phyloP scores from a whole-genome alignment of 2,797 vertebrate genomes.

The Novumbra hubbsi region DNA sequence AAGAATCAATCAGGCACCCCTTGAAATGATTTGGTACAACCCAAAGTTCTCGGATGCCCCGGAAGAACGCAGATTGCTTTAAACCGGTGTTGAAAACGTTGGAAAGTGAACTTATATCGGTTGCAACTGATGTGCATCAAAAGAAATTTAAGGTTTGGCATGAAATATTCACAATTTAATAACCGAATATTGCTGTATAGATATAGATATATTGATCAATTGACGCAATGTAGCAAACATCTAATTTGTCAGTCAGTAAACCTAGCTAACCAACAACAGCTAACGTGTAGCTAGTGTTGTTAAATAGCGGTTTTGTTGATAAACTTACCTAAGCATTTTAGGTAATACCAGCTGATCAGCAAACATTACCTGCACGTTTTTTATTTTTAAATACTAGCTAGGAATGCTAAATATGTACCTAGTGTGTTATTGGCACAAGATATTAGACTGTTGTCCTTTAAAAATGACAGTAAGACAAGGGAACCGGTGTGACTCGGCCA shows the following conservation, averaged over 20 bases:
- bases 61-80: slow-evolving; percentile 47
- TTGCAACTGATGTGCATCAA: slow-evolving; percentile 5
- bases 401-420: too few species aligned
- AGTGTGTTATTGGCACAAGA: too few species aligned
- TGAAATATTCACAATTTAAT: background rate
- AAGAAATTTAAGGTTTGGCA: slow-evolving; percentile 25
- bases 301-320: background rate
- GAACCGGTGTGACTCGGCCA: too few species aligned
- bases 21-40: background rate
- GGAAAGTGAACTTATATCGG: background rate
- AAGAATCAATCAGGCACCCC: background rate
- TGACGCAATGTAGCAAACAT: background rate
- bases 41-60: slow-evolving; percentile 17
- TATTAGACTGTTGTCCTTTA: too few species aligned
- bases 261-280: background rate
- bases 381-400: too few species aligned
- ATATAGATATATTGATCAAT: background rate
- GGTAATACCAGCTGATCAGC: background rate
- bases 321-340: background rate
- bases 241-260: too few species aligned
- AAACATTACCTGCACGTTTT: too few species aligned
- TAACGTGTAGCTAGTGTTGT: background rate
- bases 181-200: background rate
- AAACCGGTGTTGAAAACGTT: background rate
- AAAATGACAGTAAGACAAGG: too few species aligned